Conservation (phyloP, 2,888 invertebrate genomes). For the Deilephila elpenor region DNA sequence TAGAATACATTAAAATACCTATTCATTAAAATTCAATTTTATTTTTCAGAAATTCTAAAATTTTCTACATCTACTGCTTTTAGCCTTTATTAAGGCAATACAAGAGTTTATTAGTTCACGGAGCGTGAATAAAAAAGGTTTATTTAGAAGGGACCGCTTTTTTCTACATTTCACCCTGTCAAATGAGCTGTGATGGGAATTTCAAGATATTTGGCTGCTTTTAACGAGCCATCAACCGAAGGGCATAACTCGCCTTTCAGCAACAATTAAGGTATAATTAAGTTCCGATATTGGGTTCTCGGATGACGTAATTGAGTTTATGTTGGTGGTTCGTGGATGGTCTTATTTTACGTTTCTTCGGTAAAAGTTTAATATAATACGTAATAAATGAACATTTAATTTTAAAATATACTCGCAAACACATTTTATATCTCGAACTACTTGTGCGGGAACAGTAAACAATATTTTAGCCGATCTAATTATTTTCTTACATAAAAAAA, state of each 20-base stretch:
- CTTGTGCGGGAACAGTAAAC: no score
- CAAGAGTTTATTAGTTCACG: constrained; percentile 16
- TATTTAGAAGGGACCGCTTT: background rate
- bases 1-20: background rate
- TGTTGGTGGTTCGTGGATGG: background rate
- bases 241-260: constrained; percentile 4
- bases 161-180: background rate
- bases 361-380: background rate
- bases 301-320: background rate
- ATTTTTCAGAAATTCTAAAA: constrained; percentile 5
- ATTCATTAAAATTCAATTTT: background rate
- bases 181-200: constrained; percentile 30
- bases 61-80: constrained; percentile 13
- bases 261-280: background rate
- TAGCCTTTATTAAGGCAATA: constrained; percentile 20
- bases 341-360: background rate
- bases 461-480: no score
- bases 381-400: no score
- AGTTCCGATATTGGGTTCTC: background rate
- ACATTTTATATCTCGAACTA: no score
- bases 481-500: no score
- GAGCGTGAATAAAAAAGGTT: constrained; percentile 14
- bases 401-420: no score
- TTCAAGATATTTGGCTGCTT: constrained; percentile 17
- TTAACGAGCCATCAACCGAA: constrained; percentile 20